Evolutionary conservation across 2,113 vertebrate genomes (phyloP).

Genomic region (Gavia stellata): DNA sequence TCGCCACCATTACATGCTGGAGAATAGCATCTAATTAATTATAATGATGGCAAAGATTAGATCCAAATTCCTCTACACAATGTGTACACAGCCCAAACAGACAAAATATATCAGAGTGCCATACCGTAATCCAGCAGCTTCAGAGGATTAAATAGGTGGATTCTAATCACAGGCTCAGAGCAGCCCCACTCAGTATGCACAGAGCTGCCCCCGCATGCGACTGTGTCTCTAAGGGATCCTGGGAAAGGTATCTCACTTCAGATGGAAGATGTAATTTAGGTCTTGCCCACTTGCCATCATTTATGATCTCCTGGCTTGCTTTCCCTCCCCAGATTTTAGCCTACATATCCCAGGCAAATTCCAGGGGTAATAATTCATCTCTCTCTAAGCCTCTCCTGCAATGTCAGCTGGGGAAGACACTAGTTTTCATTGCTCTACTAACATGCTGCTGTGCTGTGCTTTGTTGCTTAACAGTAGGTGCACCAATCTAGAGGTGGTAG

Average conservation of each 20-base stretch:
- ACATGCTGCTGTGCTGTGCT: not conserved
- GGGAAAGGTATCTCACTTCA: not conserved
- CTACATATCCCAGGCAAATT: not conserved
- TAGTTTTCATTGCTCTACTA: not conserved
- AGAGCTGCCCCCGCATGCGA: not conserved
- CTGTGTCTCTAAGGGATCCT: not conserved
- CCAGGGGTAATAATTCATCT: not conserved
- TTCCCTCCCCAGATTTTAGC: not conserved
- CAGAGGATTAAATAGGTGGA: constrained; percentile 70
- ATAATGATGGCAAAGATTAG: constrained; percentile 75
- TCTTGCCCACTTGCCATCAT: not conserved
- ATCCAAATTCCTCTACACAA: constrained; percentile 70
- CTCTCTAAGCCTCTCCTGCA: not conserved
- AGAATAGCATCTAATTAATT: constrained; percentile 76
- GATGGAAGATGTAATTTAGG: not conserved
- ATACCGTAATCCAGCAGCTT: constrained; percentile 68
- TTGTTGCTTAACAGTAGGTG: not conserved
- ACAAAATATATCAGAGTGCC: constrained; percentile 73
- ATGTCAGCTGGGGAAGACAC: not conserved
- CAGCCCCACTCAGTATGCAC: constrained; percentile 21
- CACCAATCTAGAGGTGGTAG: not conserved
- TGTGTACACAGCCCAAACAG: constrained; percentile 66
- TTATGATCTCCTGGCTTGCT: not conserved
- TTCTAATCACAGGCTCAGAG: constrained; percentile 63
- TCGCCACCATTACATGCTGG: constrained; percentile 55